Evolutionary conservation across 2,888 invertebrate species (phyloP).

Genomic region (Monochamus alternatus): DNA sequence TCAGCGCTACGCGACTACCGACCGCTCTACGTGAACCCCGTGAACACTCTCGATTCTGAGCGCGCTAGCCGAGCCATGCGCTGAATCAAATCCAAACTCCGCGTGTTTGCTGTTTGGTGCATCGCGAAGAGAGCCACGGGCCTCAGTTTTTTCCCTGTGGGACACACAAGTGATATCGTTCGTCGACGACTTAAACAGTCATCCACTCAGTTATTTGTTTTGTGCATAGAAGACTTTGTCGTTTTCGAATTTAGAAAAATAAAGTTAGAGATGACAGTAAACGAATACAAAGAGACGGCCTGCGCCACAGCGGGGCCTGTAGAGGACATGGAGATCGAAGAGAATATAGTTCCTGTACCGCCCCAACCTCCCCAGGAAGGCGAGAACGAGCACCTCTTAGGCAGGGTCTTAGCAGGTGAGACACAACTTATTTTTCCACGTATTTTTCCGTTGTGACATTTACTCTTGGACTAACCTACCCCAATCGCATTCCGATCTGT

Average conservation of each 20-base stretch:
- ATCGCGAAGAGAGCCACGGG: slow-evolving; percentile 24
- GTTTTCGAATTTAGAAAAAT: background rate
- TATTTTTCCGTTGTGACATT: slow-evolving; percentile 21
- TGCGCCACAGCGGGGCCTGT: slow-evolving; percentile 69
- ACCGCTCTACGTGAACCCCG: slow-evolving; percentile 23
- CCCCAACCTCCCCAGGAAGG: slow-evolving; percentile 58
- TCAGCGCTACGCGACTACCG: slow-evolving; percentile 60
- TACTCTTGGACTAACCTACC: slow-evolving; percentile 39
- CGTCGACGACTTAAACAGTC: background rate
- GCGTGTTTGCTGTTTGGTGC: slow-evolving; percentile 33
- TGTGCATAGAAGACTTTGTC: background rate
- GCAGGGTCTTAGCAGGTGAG: slow-evolving; percentile 76
- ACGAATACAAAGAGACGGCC: slow-evolving; percentile 74
- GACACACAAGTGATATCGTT: background rate
- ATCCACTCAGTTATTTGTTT: background rate
- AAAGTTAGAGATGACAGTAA: slow-evolving; percentile 71
- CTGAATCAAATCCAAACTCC: slow-evolving; percentile 45
- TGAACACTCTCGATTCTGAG: slow-evolving; percentile 60
- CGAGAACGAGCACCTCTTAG: slow-evolving; percentile 74
- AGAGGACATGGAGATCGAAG: slow-evolving; percentile 68
- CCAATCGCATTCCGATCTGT: slow-evolving; percentile 23
- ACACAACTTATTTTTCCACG: slow-evolving; percentile 1
- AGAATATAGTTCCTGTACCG: slow-evolving; percentile 66
- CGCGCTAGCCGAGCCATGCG: slow-evolving; percentile 55
- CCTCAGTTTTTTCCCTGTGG: background rate